Conservation (phyloP, 2,888 invertebrate species). For the Drosophila longiperda region DNA sequence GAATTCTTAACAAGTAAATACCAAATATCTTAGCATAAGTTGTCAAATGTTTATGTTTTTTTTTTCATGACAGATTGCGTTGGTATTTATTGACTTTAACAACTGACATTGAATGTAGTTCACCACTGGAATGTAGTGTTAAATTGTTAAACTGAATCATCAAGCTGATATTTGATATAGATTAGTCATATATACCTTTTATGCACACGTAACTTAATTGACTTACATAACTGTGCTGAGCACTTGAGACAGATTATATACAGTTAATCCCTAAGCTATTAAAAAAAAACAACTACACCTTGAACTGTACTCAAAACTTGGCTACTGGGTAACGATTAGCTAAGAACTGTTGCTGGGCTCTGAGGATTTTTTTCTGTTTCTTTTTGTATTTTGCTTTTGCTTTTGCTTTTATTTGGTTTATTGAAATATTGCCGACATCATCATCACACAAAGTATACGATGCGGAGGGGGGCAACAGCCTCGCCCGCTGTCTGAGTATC, state of each 20-base stretch:
- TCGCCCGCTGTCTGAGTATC: slow-evolving; percentile 31
- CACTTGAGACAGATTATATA: neutral
- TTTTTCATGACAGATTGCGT: slow-evolving; percentile 28
- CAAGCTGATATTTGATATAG: neutral
- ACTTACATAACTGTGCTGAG: neutral
- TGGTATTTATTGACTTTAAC: slow-evolving; percentile 9
- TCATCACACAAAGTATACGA: slow-evolving; percentile 17
- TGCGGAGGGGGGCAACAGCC: slow-evolving; percentile 21
- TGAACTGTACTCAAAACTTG: neutral
- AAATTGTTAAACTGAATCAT: slow-evolving; percentile 13
- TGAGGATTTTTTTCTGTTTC: slow-evolving; percentile 23
- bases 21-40: neutral
- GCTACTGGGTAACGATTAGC: slow-evolving; percentile 35
- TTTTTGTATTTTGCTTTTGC: neutral
- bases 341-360: neutral
- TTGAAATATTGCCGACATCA: slow-evolving; percentile 53
- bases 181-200: neutral
- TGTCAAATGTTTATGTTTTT: slow-evolving; percentile 12
- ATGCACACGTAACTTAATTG: neutral
- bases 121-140: neutral
- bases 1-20: slow-evolving; percentile 28
- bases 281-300: no score
- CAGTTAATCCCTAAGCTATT: neutral
- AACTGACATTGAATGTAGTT: neutral
- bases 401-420: slow-evolving; percentile 24